Conservation (phyloP, 2,888 invertebrate species). For the Trilocha varians region DNA sequence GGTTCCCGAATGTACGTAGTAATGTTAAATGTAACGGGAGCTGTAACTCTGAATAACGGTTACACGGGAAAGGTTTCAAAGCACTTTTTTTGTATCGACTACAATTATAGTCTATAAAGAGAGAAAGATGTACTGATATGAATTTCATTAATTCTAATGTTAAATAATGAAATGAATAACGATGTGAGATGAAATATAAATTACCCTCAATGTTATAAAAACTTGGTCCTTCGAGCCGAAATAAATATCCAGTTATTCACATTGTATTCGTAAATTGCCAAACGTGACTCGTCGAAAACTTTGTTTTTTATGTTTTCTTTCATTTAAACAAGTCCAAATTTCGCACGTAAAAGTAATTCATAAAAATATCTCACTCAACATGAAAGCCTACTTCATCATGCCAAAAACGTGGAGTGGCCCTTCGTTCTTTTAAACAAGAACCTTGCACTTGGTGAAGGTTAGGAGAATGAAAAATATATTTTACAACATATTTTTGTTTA, state of each 20-base stretch:
- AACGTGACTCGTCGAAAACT: no score
- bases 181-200: no score
- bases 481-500: neutral
- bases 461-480: neutral
- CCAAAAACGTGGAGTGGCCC: neutral
- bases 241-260: no score
- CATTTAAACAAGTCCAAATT: neutral
- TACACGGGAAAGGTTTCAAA: neutral
- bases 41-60: neutral
- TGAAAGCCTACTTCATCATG: neutral
- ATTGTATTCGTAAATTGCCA: no score
- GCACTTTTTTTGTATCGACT: neutral
- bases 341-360: neutral
- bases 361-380: neutral
- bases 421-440: neutral
- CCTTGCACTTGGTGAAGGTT: neutral
- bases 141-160: no score
- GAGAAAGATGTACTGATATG: no score
- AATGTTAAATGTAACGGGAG: neutral
- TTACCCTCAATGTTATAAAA: no score
- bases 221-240: no score
- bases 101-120: neutral
- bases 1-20: neutral
- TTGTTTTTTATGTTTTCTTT: neutral
- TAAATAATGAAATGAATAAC: no score